Evolutionary conservation across 2,797 vertebrate species (phyloP).

Genomic region (Mormyrus hasselquistii): DNA sequence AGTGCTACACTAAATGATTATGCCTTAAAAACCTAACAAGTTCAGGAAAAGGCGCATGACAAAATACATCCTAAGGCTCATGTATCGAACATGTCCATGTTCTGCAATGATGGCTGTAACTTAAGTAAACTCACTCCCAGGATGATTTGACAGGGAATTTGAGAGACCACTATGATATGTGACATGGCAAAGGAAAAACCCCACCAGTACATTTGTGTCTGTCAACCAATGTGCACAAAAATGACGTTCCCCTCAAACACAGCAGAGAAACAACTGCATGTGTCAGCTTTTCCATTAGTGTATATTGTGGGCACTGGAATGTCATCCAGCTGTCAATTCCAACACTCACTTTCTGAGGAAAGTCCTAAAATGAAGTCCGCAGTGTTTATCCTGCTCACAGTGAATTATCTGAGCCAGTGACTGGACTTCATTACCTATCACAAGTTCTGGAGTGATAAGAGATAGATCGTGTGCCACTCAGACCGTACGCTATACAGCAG

Average conservation of each 20-base stretch:
- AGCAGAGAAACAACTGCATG: background rate
- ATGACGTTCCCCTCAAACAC: background rate
- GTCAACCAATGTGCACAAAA: background rate
- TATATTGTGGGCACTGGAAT: background rate
- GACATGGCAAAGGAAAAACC: background rate
- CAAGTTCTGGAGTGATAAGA: background rate
- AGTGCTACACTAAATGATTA: background rate
- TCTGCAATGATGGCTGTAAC: background rate
- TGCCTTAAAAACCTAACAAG: background rate
- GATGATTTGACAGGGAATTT: background rate
- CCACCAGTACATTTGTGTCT: background rate
- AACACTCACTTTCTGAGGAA: background rate
- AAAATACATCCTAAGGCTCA: background rate
- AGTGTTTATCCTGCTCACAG: constrained; percentile 1
- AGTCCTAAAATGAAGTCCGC: background rate
- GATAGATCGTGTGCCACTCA: background rate
- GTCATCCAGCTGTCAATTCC: background rate
- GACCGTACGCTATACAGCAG: background rate
- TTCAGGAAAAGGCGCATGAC: background rate
- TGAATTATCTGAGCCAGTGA: background rate
- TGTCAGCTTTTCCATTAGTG: constrained; percentile 8
- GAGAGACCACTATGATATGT: background rate
- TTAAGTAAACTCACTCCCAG: background rate
- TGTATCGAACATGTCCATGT: background rate
- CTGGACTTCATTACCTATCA: constrained; percentile 9